These are phyloP conservation scores for Vannuccia rotundouncinata DNA, from an alignment of 2,888 invertebrate species.

Conservation along the genomic window DNA sequence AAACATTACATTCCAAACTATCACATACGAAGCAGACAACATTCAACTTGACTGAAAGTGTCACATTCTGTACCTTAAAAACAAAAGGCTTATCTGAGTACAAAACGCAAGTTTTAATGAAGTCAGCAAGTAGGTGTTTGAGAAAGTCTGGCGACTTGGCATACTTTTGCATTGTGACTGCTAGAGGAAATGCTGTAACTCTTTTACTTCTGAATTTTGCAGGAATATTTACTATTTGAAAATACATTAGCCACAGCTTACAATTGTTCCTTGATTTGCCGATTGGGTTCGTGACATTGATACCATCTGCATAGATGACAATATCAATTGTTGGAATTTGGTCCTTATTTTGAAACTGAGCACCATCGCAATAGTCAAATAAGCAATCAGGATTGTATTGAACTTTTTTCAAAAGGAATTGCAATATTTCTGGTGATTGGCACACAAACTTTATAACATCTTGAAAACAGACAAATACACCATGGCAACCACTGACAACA, in stretches of 20 bases:
- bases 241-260: neutral
- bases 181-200: neutral
- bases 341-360: no score
- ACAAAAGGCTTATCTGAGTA: no score
- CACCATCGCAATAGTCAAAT: neutral
- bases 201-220: neutral
- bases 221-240: neutral
- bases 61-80: no score
- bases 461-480: neutral
- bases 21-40: no score
- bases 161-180: neutral
- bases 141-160: no score
- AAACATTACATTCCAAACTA: no score
- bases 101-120: no score
- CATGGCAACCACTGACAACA: neutral
- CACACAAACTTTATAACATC: neutral
- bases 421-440: neutral
- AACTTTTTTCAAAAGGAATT: no score
- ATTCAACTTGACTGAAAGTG: no score
- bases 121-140: no score
- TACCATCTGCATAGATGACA: neutral
- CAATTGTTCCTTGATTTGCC: neutral
- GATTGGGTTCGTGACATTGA: constrained; percentile 9
- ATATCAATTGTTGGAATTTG: neutral
- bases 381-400: neutral